Base-by-base conservation (phyloP, 2,113 vertebrate genomes). In the Psittacula cyanocephala region DNA sequence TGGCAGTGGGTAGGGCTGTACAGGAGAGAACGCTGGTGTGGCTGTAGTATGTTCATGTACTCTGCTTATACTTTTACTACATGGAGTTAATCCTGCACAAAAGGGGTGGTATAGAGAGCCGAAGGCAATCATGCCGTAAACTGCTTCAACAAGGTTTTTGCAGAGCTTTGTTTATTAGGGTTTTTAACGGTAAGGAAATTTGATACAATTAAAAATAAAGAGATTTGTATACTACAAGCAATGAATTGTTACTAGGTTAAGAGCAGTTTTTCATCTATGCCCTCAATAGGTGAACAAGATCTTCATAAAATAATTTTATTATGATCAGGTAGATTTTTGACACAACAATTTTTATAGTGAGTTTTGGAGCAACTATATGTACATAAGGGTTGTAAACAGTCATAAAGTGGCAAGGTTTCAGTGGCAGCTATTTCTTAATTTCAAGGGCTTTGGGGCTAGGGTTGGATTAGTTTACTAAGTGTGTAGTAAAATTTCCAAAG, bases 141-240 rank as follows among this genome's bases (percentile, higher is more conserved):
- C 6, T 70, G 74, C 62, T 59, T 64, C 77, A 24, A 18, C 43
- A 19, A 35, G 64, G 28, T 3, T 47, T 83, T 13, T 28, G 43
- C 53, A 67, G 77, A 28, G 43, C 62, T 77, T 22, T 29, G 19
- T 24, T 75, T 31, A 7, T 35, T 46, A 8, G 44, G 14, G 41
- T 10, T 78, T 70, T 64, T 71, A 72, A 55, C 19, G 35, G 13
- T 11, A 22, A 68, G 49, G 49, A 72, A 90, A 72, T n/a, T 7
- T 0, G 1, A 14, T 81, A 18, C 33, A 29, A 53, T 69, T 74
- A 2, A 15, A 52, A 52, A 57, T 29, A 22, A 24, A 52, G 23
- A 62, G 8, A 7, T 52, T 29, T n/a, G 0, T 17, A 2, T 43
- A 4, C 33, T 33, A 5, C 0, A 2, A 74, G 43, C 50, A 60